phyloP scores from a whole-genome alignment of 1,140 invertebrate genomes.

The Pararge aegeria region DNA sequence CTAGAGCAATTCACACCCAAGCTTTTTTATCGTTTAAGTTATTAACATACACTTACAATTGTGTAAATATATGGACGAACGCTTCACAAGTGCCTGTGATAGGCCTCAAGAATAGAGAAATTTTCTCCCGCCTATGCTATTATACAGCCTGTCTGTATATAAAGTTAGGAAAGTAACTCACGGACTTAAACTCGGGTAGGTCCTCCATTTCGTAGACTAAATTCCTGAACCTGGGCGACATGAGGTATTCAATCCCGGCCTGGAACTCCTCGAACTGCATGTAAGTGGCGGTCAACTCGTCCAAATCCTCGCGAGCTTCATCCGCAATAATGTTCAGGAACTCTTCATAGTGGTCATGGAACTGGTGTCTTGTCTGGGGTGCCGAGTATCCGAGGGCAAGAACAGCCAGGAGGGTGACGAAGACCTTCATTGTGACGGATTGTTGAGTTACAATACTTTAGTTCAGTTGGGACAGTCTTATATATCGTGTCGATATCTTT shows the following conservation, averaged over 20 bases:
- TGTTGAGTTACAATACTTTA: neutral
- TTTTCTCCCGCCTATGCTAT: too few relatives aligned
- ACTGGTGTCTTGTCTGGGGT: conserved; percentile 58
- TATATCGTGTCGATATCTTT: conserved; percentile 14
- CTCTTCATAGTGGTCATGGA: conserved; percentile 65
- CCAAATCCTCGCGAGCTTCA: conserved; percentile 40
- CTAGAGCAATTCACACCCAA: too few relatives aligned
- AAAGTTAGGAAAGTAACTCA: conserved; percentile 37
- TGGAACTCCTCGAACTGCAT: conserved; percentile 56
- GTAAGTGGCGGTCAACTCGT: conserved; percentile 42
- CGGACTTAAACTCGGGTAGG: conserved; percentile 62
- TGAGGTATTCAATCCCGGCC: conserved; percentile 43
- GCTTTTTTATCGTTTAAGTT: too few relatives aligned
- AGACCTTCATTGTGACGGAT: conserved; percentile 50
- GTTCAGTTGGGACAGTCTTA: neutral
- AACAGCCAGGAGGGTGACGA: conserved; percentile 43
- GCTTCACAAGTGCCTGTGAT: too few relatives aligned
- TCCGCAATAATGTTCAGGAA: conserved; percentile 52
- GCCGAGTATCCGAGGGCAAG: conserved; percentile 41
- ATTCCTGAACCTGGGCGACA: conserved; percentile 46
- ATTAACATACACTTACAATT: too few relatives aligned
- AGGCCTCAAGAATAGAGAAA: too few relatives aligned
- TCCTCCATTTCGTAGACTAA: conserved; percentile 65
- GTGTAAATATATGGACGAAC: too few relatives aligned
- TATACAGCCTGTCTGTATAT: too few relatives aligned